Base-by-base conservation (phyloP, 2,113 vertebrate species). In the Hyla sarda region DNA sequence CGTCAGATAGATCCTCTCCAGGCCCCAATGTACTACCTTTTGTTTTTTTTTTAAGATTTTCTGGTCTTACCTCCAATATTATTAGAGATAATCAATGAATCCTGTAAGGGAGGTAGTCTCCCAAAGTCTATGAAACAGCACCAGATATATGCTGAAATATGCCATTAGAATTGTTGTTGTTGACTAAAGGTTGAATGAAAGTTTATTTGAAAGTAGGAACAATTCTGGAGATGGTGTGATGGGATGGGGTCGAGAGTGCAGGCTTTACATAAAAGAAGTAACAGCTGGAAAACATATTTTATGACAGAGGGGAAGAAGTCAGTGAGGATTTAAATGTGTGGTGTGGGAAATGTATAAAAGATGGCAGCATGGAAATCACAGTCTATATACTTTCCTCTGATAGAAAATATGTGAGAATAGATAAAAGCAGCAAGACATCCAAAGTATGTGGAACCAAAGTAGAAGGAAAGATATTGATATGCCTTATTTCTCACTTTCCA, bases 221-320 rank as follows among this genome's bases (percentile, higher is more conserved):
- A 28, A 32, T 58, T 37, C 41, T 28, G 56, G 32, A 81, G n/a
- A 41, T 62, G 34, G 34, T 60, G 56, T 45, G 23, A 65, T 17
- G 47, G n/a, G 25, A 81, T 81, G 34, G 37, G 78, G 56, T 81
- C 37, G 41, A 62, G 52, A 81, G 56, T 81, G 78, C 58, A 65
- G 23, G 34, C 28, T 41, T 45, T 41, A 65, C 5, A 81, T 28
- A n/a, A 21, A 81, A 25, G 37, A 47, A 7, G 11, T 37, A 81
- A 65, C 78, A 81, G 56, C 78, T 81, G 78, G 56, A 65, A 81
- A 62, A 65, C 17, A 45, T 81, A 28, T 32, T 17, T 9, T 32
- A 17, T 54, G 17, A 54, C 56, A 47, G n/a, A 62, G 58, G n/a
- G 56, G n/a, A 28, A 47, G 5, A 8, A 81, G 56, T 81, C 78